Conservation (phyloP, 2,113 vertebrate species). For the Thunnus thynnus region DNA sequence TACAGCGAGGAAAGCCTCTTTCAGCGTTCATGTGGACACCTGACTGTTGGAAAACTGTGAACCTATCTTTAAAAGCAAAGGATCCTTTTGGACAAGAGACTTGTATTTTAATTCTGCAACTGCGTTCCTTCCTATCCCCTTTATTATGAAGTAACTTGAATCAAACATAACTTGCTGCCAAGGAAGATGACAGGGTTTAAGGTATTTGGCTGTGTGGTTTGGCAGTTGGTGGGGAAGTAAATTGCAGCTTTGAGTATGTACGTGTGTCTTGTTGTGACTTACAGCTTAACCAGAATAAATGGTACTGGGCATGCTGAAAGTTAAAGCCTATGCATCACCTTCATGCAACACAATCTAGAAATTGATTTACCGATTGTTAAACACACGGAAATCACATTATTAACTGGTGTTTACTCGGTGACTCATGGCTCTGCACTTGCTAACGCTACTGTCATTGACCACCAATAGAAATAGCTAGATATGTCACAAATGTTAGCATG, state of each 20-base stretch:
- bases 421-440: constrained; percentile 32
- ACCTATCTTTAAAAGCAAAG: too few species aligned
- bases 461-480: not conserved
- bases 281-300: not conserved
- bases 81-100: too few species aligned
- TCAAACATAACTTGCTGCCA: not conserved
- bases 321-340: not conserved
- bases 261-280: not conserved
- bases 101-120: not conserved
- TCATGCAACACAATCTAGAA: not conserved
- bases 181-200: not conserved
- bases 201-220: not conserved
- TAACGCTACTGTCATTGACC: constrained; percentile 33
- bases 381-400: constrained; percentile 5
- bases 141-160: not conserved
- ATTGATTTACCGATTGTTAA: not conserved
- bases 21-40: too few species aligned
- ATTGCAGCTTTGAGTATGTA: not conserved
- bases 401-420: constrained; percentile 36
- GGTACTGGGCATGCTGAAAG: not conserved
- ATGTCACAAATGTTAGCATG: constrained; percentile 41
- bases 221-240: not conserved
- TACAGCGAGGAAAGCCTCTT: too few species aligned
- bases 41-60: too few species aligned
- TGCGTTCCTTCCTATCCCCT: not conserved